A percentile compares a stretch with the other conserved stretches of the same genome.
Conservation (phyloP, 2,797 vertebrate species). For the Platalea minor region DNA sequence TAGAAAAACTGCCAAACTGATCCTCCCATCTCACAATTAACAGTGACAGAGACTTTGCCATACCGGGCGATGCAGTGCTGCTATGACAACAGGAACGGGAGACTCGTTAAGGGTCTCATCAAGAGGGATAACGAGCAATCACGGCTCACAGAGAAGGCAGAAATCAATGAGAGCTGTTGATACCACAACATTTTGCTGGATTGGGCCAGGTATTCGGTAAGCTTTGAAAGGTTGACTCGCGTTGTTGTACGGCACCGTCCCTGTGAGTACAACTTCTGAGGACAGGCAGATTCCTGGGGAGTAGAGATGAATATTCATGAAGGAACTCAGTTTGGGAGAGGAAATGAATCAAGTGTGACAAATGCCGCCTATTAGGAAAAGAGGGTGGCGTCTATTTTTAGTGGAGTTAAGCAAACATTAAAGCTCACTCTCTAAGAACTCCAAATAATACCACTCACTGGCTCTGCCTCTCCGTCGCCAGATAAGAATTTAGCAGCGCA, state of each 20-base stretch:
- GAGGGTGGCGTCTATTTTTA: constrained; percentile 73
- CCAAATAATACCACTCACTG: constrained; percentile 36
- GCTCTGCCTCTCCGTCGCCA: constrained; percentile 17
- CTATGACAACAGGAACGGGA: constrained; percentile 63
- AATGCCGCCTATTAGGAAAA: constrained; percentile 73
- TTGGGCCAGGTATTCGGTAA: background rate
- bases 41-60: background rate
- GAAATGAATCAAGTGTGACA: constrained; percentile 73
- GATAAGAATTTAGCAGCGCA: constrained; percentile 26
- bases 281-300: constrained; percentile 57
- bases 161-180: background rate
- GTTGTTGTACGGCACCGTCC: background rate
- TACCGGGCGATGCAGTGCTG: background rate
- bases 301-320: constrained; percentile 73
- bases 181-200: fast-evolving
- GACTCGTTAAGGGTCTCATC: constrained; percentile 20
- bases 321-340: constrained; percentile 63
- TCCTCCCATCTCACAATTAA: constrained; percentile 47
- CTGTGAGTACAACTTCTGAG: constrained; percentile 33
- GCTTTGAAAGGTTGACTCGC: background rate
- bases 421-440: constrained; percentile 67
- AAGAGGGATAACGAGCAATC: constrained; percentile 49
- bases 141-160: background rate
- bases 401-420: constrained; percentile 65
- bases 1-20: constrained; percentile 15